Evolutionary conservation across 1,140 invertebrate genomes (phyloP).

Genomic region (Drosophila serrata): DNA sequence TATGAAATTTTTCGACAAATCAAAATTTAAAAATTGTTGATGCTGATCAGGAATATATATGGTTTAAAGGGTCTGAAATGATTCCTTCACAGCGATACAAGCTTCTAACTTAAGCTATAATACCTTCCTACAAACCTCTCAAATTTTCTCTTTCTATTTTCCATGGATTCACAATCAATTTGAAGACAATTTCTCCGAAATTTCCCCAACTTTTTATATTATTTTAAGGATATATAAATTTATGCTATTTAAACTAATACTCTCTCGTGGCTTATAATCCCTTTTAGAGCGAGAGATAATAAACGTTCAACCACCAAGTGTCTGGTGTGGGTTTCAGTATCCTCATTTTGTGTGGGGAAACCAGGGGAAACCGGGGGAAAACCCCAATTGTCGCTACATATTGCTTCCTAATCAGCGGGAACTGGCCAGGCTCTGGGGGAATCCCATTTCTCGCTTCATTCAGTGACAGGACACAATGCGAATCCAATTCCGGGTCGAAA

Average conservation of each 20-base stretch:
- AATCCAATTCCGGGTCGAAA: slow-evolving; percentile 31
- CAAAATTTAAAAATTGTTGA: too few relatives aligned
- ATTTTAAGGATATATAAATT: not conserved
- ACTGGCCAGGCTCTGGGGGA: not conserved
- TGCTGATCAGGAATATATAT: too few relatives aligned
- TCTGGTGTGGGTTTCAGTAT: not conserved
- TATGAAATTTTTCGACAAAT: too few relatives aligned
- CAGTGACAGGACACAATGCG: slow-evolving; percentile 8
- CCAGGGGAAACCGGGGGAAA: not conserved
- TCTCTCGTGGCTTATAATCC: too few relatives aligned
- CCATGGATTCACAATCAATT: not conserved
- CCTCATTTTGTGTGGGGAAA: not conserved
- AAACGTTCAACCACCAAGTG: not conserved
- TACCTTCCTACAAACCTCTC: not conserved
- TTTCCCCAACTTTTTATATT: not conserved
- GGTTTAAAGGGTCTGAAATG: too few relatives aligned
- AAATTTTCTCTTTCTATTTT: not conserved
- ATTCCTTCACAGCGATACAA: too few relatives aligned
- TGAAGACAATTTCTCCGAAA: not conserved
- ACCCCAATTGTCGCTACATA: slow-evolving; percentile 7
- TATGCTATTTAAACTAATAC: not conserved
- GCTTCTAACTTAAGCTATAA: too few relatives aligned
- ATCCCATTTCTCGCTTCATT: not conserved
- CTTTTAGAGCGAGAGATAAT: not conserved
- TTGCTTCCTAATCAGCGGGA: slow-evolving; percentile 14